These are phyloP conservation scores for Acrocera orbiculus DNA, from an alignment of 2,888 invertebrate species.

Conservation along the genomic window DNA sequence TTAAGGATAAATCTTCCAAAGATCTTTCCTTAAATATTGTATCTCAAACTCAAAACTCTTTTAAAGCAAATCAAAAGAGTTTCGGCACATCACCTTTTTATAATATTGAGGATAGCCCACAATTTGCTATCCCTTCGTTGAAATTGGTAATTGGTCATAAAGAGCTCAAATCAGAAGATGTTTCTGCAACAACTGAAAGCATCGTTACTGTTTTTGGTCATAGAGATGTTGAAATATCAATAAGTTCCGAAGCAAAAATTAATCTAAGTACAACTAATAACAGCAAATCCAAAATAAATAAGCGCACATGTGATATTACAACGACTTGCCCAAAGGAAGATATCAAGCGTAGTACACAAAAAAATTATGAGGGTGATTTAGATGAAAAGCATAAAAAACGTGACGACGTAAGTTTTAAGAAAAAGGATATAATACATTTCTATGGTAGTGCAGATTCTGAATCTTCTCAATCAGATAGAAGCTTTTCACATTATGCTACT, in stretches of 20 bases:
- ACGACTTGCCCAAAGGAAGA: conserved; percentile 27
- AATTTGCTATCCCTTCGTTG: conserved; percentile 20
- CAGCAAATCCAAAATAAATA: conserved; percentile 7
- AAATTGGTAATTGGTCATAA: conserved; percentile 36
- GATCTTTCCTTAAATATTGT: too few species aligned
- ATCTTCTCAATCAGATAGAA: conserved; percentile 33
- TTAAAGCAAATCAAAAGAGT: conserved; percentile 6
- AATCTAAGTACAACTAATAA: conserved; percentile 31
- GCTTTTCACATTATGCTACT: conserved; percentile 35
- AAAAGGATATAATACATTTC: conserved; percentile 34
- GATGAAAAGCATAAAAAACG: conserved; percentile 25
- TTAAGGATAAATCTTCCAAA: too few species aligned
- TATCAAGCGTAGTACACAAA: conserved; percentile 11
- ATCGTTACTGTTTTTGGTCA: conserved; percentile 35
- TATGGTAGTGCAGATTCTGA: conserved; percentile 32
- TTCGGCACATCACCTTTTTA: conserved; percentile 14
- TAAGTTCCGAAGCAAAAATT: conserved; percentile 36
- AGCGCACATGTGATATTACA: conserved; percentile 8
- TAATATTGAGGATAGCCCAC: conserved; percentile 8
- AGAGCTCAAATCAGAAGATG: conserved; percentile 35
- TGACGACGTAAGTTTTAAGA: conserved; percentile 36
- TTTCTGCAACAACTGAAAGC: conserved; percentile 35
- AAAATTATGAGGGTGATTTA: conserved; percentile 13
- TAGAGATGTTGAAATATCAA: conserved; percentile 37
- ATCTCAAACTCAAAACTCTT: too few species aligned